phyloP scores from a whole-genome alignment of 2,888 invertebrate species.

The Xanthorhoe designata region DNA sequence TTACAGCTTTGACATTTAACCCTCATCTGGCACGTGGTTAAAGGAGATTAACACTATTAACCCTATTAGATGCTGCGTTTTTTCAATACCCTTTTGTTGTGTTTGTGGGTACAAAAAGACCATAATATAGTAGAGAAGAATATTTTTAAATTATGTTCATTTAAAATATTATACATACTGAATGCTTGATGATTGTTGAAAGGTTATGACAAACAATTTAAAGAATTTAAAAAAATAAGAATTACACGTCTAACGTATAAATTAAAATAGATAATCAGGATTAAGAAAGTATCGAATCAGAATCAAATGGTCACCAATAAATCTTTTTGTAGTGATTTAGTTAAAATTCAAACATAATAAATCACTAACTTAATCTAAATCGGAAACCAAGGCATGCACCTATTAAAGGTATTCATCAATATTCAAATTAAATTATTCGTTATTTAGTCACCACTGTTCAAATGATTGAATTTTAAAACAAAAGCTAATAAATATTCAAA shows the following conservation, averaged over 20 bases:
- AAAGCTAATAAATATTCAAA: constrained; percentile 58
- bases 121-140: neutral
- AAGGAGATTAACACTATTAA: constrained; percentile 66
- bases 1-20: constrained; percentile 56
- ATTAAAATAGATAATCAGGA: neutral
- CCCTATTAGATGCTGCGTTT: constrained; percentile 73
- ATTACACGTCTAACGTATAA: neutral
- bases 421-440: constrained; percentile 40
- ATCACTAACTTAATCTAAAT: constrained; percentile 31
- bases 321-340: constrained; percentile 5
- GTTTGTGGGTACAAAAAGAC: constrained; percentile 7
- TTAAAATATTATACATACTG: neutral
- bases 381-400: constrained; percentile 32
- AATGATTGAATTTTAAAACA: constrained; percentile 44
- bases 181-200: too few species aligned
- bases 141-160: neutral
- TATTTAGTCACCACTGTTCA: constrained; percentile 40
- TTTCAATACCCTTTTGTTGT: constrained; percentile 37
- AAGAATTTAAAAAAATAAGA: neutral
- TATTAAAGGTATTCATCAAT: constrained; percentile 39
- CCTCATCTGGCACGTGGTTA: constrained; percentile 76
- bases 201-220: too few species aligned
- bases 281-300: neutral
- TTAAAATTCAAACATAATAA: constrained; percentile 21
- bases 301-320: neutral